phyloP scores from a whole-genome alignment of 2,113 vertebrate species.

The Cynoglossus semilaevis region DNA sequence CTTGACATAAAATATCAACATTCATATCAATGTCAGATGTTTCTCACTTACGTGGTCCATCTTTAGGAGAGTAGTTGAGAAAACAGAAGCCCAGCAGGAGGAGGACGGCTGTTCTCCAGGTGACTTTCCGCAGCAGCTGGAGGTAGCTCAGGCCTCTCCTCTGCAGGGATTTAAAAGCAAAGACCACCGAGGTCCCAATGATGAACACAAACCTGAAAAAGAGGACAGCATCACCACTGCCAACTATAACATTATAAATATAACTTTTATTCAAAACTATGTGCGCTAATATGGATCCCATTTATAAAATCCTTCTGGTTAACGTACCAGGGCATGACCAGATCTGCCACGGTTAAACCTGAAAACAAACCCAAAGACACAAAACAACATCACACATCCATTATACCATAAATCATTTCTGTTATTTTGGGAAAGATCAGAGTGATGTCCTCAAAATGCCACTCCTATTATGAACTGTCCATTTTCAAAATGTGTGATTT shows the following conservation, averaged over 20 bases:
- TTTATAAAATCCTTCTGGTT: not conserved
- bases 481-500: constrained; percentile 62
- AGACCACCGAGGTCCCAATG: constrained; percentile 72
- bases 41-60: constrained; percentile 64
- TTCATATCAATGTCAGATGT: too few species aligned
- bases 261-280: not conserved
- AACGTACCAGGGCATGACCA: constrained; percentile 82
- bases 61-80: constrained; percentile 76
- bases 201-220: constrained; percentile 76
- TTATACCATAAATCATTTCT: not conserved
- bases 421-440: constrained; percentile 33
- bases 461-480: constrained; percentile 59
- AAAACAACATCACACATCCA: constrained; percentile 8
- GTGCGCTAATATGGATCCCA: too few species aligned
- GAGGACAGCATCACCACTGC: constrained; percentile 8
- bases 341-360: constrained; percentile 82
- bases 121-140: constrained; percentile 68
- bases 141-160: constrained; percentile 59
- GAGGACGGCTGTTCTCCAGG: constrained; percentile 66
- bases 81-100: constrained; percentile 72
- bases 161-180: constrained; percentile 73
- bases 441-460: constrained; percentile 34
- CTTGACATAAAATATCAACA: too few species aligned
- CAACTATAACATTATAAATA: not conserved
- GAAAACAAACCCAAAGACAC: constrained; percentile 43